Conservation (phyloP, 1,140 invertebrate genomes). For the Caerostris darwini region DNA sequence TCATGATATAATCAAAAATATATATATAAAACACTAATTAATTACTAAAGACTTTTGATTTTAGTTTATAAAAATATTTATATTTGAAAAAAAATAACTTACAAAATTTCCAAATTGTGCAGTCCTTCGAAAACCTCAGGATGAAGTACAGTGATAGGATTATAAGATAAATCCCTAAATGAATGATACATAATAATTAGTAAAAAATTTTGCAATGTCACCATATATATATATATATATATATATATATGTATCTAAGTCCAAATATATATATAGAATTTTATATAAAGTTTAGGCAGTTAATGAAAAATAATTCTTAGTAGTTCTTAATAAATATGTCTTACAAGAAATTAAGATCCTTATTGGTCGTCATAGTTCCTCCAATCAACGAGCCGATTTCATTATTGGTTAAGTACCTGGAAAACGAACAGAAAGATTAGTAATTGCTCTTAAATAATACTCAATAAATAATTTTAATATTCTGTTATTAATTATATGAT, state of each 20-base stretch:
- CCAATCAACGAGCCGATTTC: constrained; percentile 27
- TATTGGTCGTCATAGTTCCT: constrained; percentile 39
- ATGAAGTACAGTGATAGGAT: constrained; percentile 36
- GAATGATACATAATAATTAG: neutral
- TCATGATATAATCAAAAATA: no score
- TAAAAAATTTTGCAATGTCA: no score
- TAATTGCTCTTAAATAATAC: neutral
- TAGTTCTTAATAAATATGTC: neutral
- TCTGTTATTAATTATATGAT: no score
- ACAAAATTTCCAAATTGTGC: constrained; percentile 52
- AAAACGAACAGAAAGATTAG: neutral
- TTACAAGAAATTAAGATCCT: constrained; percentile 41
- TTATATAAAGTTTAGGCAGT: neutral
- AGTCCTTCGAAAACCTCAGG: constrained; percentile 46
- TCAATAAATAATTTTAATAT: neutral
- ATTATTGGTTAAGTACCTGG: constrained; percentile 52
- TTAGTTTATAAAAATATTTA: no score
- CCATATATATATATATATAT: no score
- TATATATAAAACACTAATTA: no score
- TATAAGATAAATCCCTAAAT: constrained; percentile 62
- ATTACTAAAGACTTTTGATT: no score
- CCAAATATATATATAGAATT: neutral
- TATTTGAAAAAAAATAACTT: no score
- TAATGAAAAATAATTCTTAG: neutral
- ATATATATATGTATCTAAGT: no score